Evolutionary conservation across 37 sponge, comb jelly and placozoan genomes (phyloP), one percentile per base, ranked within the genome.

Genomic region (Agelas oroides): DNA sequence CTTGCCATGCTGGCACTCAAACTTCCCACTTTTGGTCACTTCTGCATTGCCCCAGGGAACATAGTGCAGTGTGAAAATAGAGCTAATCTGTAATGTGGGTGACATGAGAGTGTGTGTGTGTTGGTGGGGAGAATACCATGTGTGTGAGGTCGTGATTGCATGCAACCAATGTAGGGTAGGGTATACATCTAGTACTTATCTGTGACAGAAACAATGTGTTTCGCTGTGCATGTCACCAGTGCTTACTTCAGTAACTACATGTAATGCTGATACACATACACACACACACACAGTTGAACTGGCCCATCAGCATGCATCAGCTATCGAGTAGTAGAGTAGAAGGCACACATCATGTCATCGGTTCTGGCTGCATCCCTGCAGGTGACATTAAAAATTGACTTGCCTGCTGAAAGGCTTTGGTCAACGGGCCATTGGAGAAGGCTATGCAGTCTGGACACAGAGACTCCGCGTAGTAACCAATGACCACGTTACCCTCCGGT

Each of bases 31-130:
- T 1, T 27, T 34, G 21, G 38, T 60, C 24, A 95, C 12, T 61
- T 79, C 74, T 11, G 96, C 96, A 80, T 95, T 95, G 54, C 96
- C 96, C 93, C 96, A 92, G 15, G 96, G 96, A 11, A 92, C 88
- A 60, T 92, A 95, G 19, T 82, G 30, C 25, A 95, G 82, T 5
- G 75, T 79, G 69, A 95, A 92, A 46, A 95, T 89, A 12, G 38
- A 23, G 15, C 83, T 70, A 62, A 95, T 54, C 93, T 95, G 25
- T 16, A 34, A 34, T 30, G 21, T 69, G 36, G 1, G 23, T 25
- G 31, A 46, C 8, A 46, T 46, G 8, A 3, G 8, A 40, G 5
- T 12, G 6, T 23, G 31, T 8, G n/a, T 12, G 20, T 20, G 8
- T 12, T 32, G 8, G 20, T 35, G 28, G 24, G 5, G 11, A 62